phyloP scores from a whole-genome alignment of 1,140 invertebrate genomes.

The Brachystomella parvula region DNA sequence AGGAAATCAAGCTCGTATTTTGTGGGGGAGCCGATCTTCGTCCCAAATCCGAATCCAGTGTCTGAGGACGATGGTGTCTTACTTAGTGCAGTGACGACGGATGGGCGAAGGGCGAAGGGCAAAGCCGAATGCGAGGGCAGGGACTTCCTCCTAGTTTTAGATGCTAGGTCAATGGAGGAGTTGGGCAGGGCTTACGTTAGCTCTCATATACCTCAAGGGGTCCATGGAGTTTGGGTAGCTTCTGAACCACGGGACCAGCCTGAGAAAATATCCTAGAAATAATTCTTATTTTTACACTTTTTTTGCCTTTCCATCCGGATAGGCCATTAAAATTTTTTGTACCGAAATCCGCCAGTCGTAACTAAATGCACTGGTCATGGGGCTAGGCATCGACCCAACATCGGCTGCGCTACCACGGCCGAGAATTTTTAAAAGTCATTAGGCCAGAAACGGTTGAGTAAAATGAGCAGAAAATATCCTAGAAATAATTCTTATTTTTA shows the following conservation, averaged over 20 bases:
- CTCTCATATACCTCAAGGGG: slow-evolving; percentile 40
- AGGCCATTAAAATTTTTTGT: too few relatives aligned
- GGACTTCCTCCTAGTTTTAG: slow-evolving; percentile 43
- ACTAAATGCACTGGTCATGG: too few relatives aligned
- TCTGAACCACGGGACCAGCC: too few relatives aligned
- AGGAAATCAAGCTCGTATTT: slow-evolving; percentile 33
- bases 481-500: too few relatives aligned
- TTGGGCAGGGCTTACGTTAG: slow-evolving; percentile 43
- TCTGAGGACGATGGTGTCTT: slow-evolving; percentile 42
- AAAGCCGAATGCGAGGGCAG: neutral
- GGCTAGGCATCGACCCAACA: too few relatives aligned
- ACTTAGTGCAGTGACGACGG: slow-evolving; percentile 27
- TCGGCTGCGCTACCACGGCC: too few relatives aligned
- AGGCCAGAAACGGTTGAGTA: too few relatives aligned
- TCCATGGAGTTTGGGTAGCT: slow-evolving; percentile 42
- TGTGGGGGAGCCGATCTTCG: slow-evolving; percentile 42
- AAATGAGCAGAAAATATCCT: too few relatives aligned
- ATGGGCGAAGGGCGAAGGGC: neutral
- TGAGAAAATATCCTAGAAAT: too few relatives aligned
- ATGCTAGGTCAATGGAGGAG: slow-evolving; percentile 43
- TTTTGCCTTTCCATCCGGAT: too few relatives aligned
- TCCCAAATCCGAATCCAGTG: slow-evolving; percentile 37
- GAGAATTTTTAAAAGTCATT: neutral
- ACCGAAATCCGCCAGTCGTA: too few relatives aligned
- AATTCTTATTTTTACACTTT: too few relatives aligned